phyloP scores from a whole-genome alignment of 1,140 invertebrate species.

The Neomicropteryx cornuta region DNA sequence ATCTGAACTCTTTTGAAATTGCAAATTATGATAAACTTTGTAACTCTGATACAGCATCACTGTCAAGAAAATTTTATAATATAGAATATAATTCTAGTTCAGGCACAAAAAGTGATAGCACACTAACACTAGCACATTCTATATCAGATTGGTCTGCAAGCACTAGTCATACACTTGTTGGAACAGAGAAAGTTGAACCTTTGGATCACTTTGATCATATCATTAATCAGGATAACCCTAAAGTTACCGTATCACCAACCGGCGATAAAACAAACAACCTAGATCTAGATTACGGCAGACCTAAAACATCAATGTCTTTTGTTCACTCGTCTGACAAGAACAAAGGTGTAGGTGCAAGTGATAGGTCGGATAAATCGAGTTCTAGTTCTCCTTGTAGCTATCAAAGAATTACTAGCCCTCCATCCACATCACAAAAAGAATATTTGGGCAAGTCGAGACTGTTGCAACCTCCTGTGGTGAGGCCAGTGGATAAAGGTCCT shows the following conservation, averaged over 20 bases:
- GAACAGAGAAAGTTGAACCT: constrained; percentile 36
- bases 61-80: constrained; percentile 34
- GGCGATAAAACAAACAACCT: constrained; percentile 2
- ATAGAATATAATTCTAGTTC: constrained; percentile 36
- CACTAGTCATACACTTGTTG: constrained; percentile 44
- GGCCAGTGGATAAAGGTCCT: constrained; percentile 35
- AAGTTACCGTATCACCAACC: too few relatives aligned
- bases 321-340: constrained; percentile 18
- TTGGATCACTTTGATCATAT: constrained; percentile 18
- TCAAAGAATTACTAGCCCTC: too few relatives aligned
- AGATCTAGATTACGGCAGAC: constrained; percentile 4
- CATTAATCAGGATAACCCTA: constrained; percentile 16
- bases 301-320: constrained; percentile 11
- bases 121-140: constrained; percentile 44
- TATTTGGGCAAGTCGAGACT: too few relatives aligned
- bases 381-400: constrained; percentile 37
- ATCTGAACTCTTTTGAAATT: constrained; percentile 28
- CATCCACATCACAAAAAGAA: too few relatives aligned
- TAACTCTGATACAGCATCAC: constrained; percentile 41
- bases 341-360: constrained; percentile 35
- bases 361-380: constrained; percentile 40
- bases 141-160: constrained; percentile 51
- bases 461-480: too few relatives aligned
- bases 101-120: constrained; percentile 49
- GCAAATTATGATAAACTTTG: constrained; percentile 46